Base-by-base conservation (phyloP, 2,888 invertebrate genomes). In the Nipponacmea schrenckii region DNA sequence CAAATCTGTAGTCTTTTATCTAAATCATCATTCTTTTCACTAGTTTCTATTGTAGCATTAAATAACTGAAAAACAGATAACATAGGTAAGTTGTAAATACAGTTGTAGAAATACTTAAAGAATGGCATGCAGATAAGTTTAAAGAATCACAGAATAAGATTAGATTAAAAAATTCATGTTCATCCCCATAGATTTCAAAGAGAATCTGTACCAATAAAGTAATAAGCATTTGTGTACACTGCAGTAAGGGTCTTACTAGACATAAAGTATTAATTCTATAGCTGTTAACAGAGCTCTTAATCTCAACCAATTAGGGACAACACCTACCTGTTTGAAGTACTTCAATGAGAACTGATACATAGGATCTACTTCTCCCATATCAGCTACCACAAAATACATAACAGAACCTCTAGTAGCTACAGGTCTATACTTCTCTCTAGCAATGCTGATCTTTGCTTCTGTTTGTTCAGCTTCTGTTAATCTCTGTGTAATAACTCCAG, bases 321-420 rank as follows among this genome's bases (percentile, higher is more conserved):
- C 10, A 64, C 80, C 83, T 85, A 91, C 87, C 81, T 82, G 82
- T 78, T 88, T 90, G 82, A 90, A 90, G 78, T 90, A 90, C 75
- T 89, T 89, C 67, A 90, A 83, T 26, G 90, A 90, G 82, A 89
- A 90, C 83, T 90, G 89, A 80, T 90, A 89, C 89, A 89, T 89
- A 64, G 89, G 86, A 77, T 89, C 88, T 17, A 89, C 88, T 66
- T 88, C 85, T 14, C 87, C 88, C 86, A 90, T 86, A 73, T 87
- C 85, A 45, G 89, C 89, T 44, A 90, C 88, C 17, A 90, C 89
- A 79, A 89, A 90, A 80, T 90, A 90, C 86, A 90, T 85, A 70
- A 89, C 85, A 2, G 89, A 89, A n/a, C 89, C 90, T 27, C 89
- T 82, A 4, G 86, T 85, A 17, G 89, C 89, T 8, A 89, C 89